A percentile compares a stretch with the other conserved stretches of the same genome.
Conservation (phyloP, 2,888 invertebrate species). For the Drosophila bunnanda region DNA sequence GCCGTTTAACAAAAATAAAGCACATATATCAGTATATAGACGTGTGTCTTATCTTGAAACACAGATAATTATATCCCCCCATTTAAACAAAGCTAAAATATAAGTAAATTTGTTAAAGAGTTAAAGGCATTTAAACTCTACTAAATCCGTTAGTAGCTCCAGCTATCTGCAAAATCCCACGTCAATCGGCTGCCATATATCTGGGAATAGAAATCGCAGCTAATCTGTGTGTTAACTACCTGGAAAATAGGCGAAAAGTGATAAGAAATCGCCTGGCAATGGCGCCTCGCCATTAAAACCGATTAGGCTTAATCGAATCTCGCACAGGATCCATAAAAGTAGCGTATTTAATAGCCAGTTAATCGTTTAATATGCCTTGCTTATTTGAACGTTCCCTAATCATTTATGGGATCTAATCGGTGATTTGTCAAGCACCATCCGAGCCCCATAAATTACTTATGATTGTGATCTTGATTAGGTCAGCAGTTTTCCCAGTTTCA, state of each 20-base stretch:
- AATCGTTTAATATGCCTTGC: slow-evolving; percentile 66
- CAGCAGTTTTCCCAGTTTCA: slow-evolving; percentile 26
- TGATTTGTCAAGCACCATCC: slow-evolving; percentile 48
- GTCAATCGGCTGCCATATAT: slow-evolving; percentile 15
- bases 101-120: background rate
- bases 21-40: background rate
- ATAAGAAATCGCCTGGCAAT: slow-evolving; percentile 11
- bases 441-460: slow-evolving; percentile 7
- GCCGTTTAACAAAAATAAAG: background rate
- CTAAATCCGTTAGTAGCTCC: background rate
- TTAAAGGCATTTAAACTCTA: background rate
- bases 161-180: slow-evolving; percentile 15
- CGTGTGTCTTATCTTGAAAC: slow-evolving; percentile 10
- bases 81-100: background rate
- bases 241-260: slow-evolving; percentile 1
- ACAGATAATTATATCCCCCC: slow-evolving; percentile 4
- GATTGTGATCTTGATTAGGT: slow-evolving; percentile 38
- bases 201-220: slow-evolving; percentile 35
- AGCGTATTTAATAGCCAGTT: slow-evolving; percentile 54
- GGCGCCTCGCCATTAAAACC: slow-evolving; percentile 34
- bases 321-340: slow-evolving; percentile 31
- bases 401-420: slow-evolving; percentile 39
- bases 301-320: slow-evolving; percentile 55
- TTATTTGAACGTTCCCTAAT: slow-evolving; percentile 10
- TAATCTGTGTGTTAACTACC: slow-evolving; percentile 38